Base-by-base conservation (phyloP, 2,113 vertebrate genomes). In the Choloepus hoffmanni region DNA sequence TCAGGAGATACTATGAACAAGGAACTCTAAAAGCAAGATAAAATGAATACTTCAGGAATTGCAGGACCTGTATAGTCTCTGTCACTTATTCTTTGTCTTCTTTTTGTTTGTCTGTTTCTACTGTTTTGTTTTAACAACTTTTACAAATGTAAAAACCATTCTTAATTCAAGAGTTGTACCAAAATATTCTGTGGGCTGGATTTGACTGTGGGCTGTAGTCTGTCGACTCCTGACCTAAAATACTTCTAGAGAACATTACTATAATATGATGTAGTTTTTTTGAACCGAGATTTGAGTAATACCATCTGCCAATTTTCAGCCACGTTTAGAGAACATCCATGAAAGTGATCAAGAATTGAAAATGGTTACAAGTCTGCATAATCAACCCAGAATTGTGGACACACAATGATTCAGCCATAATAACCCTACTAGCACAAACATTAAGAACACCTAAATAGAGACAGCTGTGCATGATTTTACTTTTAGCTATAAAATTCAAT, bases 401-500 rank as follows among this genome's bases (percentile, higher is more conserved):
- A 85, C 58, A 43, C 67, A 95, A 43, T 85, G 53, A 92, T 97
- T 96, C 86, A 36, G 79, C 90, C 94, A 94, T 97, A 97, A 67
- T 14, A 90, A 95, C 67, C 90, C 43, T 43, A 72, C 33, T 16
- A 85, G 70, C n/a, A 73, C 88, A 95, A 97, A 72, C 18, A 82
- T 3, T 70, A 68, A 96, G 55, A 93, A 83, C 68, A 98, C 92
- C 96, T 97, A 97, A 83, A 78, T 62, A 89, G 48, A 96, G 90
- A 89, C 97, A 98, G 94, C 95, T 98, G 96, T 91, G 85, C 97
- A 94, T 97, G 53, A 96, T 93, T 92, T 67, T 95, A 81, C 65
- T 76, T 94, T 95, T 97, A 78, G 70, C 82, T 73, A 97, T 97
- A 98, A 98, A 98, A 98, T 93, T 97, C 92, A 95, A 40, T 0